phyloP scores from a whole-genome alignment of 2,113 vertebrate genomes.

The Solea senegalensis region DNA sequence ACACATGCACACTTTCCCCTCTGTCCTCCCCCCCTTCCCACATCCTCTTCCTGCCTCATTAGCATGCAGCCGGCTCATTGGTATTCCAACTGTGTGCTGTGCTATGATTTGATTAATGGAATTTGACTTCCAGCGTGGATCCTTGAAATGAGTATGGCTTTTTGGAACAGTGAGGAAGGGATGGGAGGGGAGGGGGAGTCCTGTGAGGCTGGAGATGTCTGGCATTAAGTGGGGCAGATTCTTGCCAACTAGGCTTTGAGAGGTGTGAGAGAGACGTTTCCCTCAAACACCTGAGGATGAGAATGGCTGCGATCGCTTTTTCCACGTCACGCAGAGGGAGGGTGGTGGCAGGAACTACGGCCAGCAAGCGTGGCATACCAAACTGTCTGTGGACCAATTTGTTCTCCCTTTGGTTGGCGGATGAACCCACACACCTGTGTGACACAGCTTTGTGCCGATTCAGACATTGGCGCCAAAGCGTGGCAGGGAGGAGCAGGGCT shows the following conservation, averaged over 20 bases:
- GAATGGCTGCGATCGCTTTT: slow-evolving; percentile 30
- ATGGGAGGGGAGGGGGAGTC: slow-evolving; percentile 2
- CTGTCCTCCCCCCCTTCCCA: slow-evolving; percentile 7
- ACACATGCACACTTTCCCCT: slow-evolving; percentile 9
- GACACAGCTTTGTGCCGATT: slow-evolving; percentile 20
- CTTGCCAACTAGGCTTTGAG: slow-evolving; percentile 45
- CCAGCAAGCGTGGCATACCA: slow-evolving; percentile 31
- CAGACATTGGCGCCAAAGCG: slow-evolving; percentile 6
- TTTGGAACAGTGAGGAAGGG: slow-evolving; percentile 26
- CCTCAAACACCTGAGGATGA: slow-evolving; percentile 62
- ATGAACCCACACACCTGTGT: slow-evolving; percentile 45
- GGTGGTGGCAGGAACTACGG: neutral
- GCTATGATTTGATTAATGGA: slow-evolving; percentile 73
- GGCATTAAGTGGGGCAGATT: slow-evolving; percentile 31
- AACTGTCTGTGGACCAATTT: slow-evolving; percentile 51
- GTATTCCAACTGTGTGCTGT: slow-evolving; percentile 52
- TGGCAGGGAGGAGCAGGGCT: neutral
- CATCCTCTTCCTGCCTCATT: slow-evolving; percentile 66
- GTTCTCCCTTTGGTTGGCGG: slow-evolving; percentile 29
- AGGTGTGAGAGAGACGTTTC: slow-evolving; percentile 19
- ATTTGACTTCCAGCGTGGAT: slow-evolving; percentile 65
- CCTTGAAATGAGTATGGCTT: slow-evolving; percentile 49
- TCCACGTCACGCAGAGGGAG: slow-evolving; percentile 27
- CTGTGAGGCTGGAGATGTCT: slow-evolving; percentile 24
- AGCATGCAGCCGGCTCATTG: slow-evolving; percentile 60